A percentile compares a stretch with the other conserved stretches of the same genome.
Evolutionary conservation across 2,888 invertebrate species (phyloP).

Genomic region (Subacronicta megacephala): DNA sequence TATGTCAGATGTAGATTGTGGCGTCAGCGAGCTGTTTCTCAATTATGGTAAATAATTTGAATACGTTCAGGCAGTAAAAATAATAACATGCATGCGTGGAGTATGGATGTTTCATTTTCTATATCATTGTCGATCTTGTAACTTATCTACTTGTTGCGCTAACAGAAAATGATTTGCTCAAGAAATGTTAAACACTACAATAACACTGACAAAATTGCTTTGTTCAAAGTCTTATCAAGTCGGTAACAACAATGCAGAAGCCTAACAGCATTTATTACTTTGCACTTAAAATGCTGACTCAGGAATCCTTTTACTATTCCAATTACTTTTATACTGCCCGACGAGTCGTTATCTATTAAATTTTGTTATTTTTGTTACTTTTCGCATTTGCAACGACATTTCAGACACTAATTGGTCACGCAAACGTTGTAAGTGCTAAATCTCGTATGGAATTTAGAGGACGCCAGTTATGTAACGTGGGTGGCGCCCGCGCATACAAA

Average conservation of each 20-base stretch:
- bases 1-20: constrained; percentile 53
- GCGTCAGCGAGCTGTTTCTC: constrained; percentile 20
- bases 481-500: constrained; percentile 49
- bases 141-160: constrained; percentile 11
- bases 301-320: constrained; percentile 20
- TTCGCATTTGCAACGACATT: constrained; percentile 41
- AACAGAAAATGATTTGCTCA: constrained; percentile 17
- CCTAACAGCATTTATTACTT: constrained; percentile 43
- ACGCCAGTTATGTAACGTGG: constrained; percentile 59
- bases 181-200: constrained; percentile 10
- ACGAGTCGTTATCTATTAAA: constrained; percentile 2
- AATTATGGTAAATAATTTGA: constrained; percentile 27
- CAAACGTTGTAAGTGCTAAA: constrained; percentile 61
- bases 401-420: constrained; percentile 53
- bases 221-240: constrained; percentile 12
- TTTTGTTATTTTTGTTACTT: constrained; percentile 36
- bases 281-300: constrained; percentile 22
- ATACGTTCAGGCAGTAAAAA: constrained; percentile 1
- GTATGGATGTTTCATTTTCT: constrained; percentile 10
- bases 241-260: constrained; percentile 34
- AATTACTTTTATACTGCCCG: constrained; percentile 8
- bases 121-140: constrained; percentile 19
- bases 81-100: neutral
- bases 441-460: constrained; percentile 64
- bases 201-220: constrained; percentile 25